Base-by-base conservation (phyloP, 2,888 invertebrate species). In the Arctia plantaginis region DNA sequence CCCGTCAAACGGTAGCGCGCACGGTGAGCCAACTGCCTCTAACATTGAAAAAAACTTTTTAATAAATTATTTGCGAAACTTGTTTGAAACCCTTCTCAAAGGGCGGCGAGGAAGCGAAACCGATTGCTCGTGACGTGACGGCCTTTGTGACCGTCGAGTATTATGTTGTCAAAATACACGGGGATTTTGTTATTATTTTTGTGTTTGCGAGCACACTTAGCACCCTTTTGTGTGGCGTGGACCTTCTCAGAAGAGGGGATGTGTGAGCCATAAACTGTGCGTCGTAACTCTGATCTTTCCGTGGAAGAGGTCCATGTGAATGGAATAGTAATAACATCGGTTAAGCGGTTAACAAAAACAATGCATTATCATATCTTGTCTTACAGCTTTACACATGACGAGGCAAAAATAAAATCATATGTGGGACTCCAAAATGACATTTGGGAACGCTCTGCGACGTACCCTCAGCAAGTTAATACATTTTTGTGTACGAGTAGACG, bases 111-210 rank as follows among this genome's bases (percentile, higher is more conserved):
- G 92, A 94, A 94, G 90, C 93, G 94, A 94, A 93, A 92, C 94
- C 94, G 94, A 95, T 95, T 94, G 94, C 90, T 92, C 91, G 93
- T 94, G 95, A 95, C 95, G 92, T 93, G 93, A 92, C 91, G 91
- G 90, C 93, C 91, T 94, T 95, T 95, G 95, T 95, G 93, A 92
- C 93, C 92, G 90, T 91, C 90, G 91, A 94, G 95, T 94, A 95
- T 95, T 95, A 95, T 94, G 95, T 93, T 95, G 95, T 95, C 95
- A 95, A 95, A 95, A 95, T 95, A 95, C 94, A 94, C 92, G 90
- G 93, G 92, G 94, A 95, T 95, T 95, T 94, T 93, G 94, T 95
- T 95, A 95, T 95, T 95, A 95, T 95, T 95, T 94, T 94, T 93
- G 93, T 95, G 95, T 95, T 95, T 94, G 94, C 93, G 89, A 93